A percentile compares a stretch with the other conserved stretches of the same genome.
Evolutionary conservation across 2,797 vertebrate genomes (phyloP).

Genomic region (Neomorphus geoffroyi): DNA sequence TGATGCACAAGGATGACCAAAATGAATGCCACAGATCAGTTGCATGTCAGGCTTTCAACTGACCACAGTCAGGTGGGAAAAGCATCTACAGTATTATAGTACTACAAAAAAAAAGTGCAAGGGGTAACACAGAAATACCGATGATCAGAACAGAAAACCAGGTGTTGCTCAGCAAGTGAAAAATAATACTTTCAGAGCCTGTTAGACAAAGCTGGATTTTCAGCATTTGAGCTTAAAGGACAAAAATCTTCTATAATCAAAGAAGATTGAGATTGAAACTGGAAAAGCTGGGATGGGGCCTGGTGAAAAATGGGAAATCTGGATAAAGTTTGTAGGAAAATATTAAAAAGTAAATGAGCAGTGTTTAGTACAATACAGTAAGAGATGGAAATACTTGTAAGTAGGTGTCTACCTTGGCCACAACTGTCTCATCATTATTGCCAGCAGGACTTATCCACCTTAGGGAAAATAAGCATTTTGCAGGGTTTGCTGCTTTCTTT

Average conservation of each 20-base stretch:
- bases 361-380: background rate
- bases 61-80: background rate
- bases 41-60: background rate
- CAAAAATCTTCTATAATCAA: background rate
- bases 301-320: background rate
- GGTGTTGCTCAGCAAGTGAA: background rate
- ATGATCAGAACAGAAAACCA: background rate
- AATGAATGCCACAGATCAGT: background rate
- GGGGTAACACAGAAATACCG: background rate
- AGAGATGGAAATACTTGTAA: background rate
- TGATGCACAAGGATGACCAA: background rate
- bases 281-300: background rate
- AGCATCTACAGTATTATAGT: background rate
- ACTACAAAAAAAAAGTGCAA: background rate
- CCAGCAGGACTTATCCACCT: background rate
- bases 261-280: background rate
- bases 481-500: background rate
- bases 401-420: background rate
- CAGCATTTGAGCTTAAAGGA: background rate
- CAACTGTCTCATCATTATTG: background rate
- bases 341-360: background rate
- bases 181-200: background rate
- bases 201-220: background rate
- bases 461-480: background rate
- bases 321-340: background rate